Base-by-base conservation (phyloP, 2,113 vertebrate genomes). In the Archilochus colubris region DNA sequence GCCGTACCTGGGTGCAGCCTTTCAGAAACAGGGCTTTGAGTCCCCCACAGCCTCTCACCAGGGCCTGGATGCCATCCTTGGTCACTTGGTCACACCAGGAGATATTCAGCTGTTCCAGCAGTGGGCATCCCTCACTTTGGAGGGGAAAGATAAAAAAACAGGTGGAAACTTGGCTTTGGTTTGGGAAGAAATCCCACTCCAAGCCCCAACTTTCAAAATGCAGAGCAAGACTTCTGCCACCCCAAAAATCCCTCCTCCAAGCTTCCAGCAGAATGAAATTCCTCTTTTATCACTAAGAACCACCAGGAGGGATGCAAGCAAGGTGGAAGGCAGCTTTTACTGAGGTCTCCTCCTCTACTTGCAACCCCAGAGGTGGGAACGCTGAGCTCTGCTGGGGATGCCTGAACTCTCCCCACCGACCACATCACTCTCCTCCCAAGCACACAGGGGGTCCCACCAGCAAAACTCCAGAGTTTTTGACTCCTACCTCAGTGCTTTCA, bases 51-150 rank as follows among this genome's bases (percentile, higher is more conserved):
- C 98, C 99, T 89, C 98, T 97, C 89, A 99, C 99, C 97, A 99
- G 98, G 2, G 99, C 99, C 97, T 99, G 99, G 96, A 99, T 98
- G 43, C 99, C 99, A 13, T 99, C 99, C 98, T 99, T 99, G 61
- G 99, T 99, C 97, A 99, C 98, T 98, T 99, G 99, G 97, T 99
- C 99, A 69, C 99, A 99, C 99, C 99, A 99, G 91, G 99, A 99
- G 97, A 99, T 99, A 94, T 99, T 99, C 95, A 99, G 98, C 95
- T 99, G 99, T 97, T 99, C 99, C 97, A 99, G 97, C 92, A 99
- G 97, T 28, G 99, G 99, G 97, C 99, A 99, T n/a, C 99, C 99
- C 98, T 99, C 99, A 28, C 99, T 99, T 96, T 14, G 72, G 72
- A 91, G 83, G 73, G 6, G 38, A 96, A 90, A 97, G 86, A 81